A percentile compares a stretch with the other conserved stretches of the same genome.
Conservation (phyloP, 2,888 invertebrate genomes). For the Tetragonisca angustula region DNA sequence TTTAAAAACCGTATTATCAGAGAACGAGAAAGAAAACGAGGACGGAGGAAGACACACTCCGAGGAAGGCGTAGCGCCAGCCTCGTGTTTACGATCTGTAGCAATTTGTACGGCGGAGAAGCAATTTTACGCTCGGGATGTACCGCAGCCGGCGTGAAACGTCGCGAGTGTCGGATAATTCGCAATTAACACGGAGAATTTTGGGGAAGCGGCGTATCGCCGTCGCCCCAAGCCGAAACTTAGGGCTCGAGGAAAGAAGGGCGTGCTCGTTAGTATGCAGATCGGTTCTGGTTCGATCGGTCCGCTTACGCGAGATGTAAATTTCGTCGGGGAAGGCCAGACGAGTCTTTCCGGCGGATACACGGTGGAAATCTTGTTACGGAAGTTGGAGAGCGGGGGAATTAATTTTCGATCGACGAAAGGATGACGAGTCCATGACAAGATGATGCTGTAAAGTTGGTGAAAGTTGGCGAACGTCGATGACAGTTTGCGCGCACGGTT, state of each 20-base stretch:
- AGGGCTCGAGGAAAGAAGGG: conserved; percentile 17
- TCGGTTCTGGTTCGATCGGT: conserved; percentile 33
- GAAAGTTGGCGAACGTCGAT: conserved; percentile 26
- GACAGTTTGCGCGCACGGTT: background rate
- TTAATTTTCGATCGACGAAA: conserved; percentile 47
- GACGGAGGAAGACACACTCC: no score
- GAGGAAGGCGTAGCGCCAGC: background rate
- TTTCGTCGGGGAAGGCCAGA: conserved; percentile 7
- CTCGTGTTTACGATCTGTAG: conserved; percentile 16
- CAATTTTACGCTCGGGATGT: conserved; percentile 53
- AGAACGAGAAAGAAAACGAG: no score
- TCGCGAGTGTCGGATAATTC: conserved; percentile 37
- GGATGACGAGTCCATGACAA: conserved; percentile 20
- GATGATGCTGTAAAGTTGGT: conserved; percentile 27
- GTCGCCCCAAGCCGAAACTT: background rate
- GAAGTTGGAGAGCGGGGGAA: conserved; percentile 38
- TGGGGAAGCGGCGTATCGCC: background rate
- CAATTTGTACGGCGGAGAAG: conserved; percentile 13
- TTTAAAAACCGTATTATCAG: conserved; percentile 25
- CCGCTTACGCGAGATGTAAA: conserved; percentile 33
- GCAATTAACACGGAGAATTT: conserved; percentile 41
- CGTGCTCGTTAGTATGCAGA: conserved; percentile 51
- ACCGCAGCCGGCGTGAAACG: conserved; percentile 9
- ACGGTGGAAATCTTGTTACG: conserved; percentile 44
- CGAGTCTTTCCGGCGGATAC: conserved; percentile 9